Base-by-base conservation (phyloP, 1,140 invertebrate genomes). In the Frieseomelitta varia region DNA sequence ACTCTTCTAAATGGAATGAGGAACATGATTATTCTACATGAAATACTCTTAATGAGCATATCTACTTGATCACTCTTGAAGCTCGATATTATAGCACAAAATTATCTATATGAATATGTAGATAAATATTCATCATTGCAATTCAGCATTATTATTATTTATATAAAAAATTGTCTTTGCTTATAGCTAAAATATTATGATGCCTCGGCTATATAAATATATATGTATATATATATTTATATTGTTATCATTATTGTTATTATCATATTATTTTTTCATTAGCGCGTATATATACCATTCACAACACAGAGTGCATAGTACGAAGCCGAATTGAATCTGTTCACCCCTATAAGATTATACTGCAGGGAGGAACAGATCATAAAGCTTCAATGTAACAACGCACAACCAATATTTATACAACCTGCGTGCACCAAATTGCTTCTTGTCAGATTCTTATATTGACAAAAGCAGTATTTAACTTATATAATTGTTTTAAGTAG, bases 261-360 rank as follows among this genome's bases (percentile, higher is more conserved):
- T 76, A 88, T 91, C 82, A 86, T 92, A 90, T 84, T 88, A 39
- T 84, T 87, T 85, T 86, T 88, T 87, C 75, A 80, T 87, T 88
- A 89, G 87, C 85, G 86, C 76, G 65, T 87, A 87, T 85, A 85
- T 91, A 91, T 94, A 94, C 92, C 93, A 94, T 94, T 95, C 94
- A 95, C 94, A 95, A 95, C 94, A 94, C 94, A 95, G 94, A 95
- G 94, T 95, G 94, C 94, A 94, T 93, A 95, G 94, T 95, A 94
- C 94, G 93, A 94, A 94, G 94, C 94, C 92, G 81, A 91, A 93
- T 88, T 84, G 88, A 88, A 91, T 91, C 87, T 87, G 82, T 90
- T 91, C 79, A 85, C 73, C 90, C 85, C 90, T 85, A 81, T 92
- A 56, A 82, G 65, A 79, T 88, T 86, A 78, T 27, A 71, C 85